Percentiles rank a stretch among this genome's conserved stretches.
Evolutionary conservation across 2,113 vertebrate species (phyloP).

Genomic region (Xerus inauris): DNA sequence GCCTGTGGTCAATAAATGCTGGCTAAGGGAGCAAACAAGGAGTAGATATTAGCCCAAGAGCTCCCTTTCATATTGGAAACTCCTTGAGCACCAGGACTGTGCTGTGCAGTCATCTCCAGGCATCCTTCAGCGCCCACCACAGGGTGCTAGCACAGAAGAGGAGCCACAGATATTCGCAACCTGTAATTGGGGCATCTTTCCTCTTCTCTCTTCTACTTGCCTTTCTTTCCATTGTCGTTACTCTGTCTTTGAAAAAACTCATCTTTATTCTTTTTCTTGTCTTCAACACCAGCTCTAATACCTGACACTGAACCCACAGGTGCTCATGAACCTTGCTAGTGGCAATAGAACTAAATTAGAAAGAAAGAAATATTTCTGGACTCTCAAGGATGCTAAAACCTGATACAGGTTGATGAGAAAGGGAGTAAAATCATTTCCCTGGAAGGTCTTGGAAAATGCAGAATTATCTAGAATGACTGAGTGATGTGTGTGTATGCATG

Average conservation of each 20-base stretch:
- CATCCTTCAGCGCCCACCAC: not conserved
- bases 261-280: not conserved
- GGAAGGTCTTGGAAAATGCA: not conserved
- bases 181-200: not conserved
- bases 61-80: not conserved
- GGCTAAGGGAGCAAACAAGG: not conserved
- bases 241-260: not conserved
- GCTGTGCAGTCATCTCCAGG: not conserved
- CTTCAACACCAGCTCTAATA: not conserved
- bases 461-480: constrained; percentile 1
- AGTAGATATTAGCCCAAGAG: not conserved
- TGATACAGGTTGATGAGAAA: not conserved
- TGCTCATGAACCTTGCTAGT: not conserved
- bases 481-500: too few species aligned
- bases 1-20: not conserved
- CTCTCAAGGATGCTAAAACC: not conserved
- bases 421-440: not conserved
- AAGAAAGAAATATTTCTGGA: not conserved
- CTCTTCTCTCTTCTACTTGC: not conserved
- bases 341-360: not conserved
- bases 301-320: not conserved
- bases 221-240: not conserved
- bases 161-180: not conserved
- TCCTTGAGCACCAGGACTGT: not conserved
- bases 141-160: not conserved